Conservation (phyloP, 2,888 invertebrate genomes). For the Cheilosia scutellata region DNA sequence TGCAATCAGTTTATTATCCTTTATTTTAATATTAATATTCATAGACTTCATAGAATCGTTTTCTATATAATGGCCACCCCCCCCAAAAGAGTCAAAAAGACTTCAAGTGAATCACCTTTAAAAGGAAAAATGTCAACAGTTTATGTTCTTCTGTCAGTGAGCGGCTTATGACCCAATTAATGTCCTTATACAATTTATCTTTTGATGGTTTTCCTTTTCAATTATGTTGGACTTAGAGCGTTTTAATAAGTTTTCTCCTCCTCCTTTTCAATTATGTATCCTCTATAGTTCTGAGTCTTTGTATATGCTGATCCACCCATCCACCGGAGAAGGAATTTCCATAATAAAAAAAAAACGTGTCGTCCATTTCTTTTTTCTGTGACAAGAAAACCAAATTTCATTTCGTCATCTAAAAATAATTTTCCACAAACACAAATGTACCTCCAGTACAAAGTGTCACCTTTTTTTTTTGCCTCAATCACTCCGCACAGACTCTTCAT, state of each 20-base stretch:
- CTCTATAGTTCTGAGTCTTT: background rate
- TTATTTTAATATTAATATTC: no score
- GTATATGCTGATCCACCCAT: background rate
- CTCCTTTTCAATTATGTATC: slow-evolving; percentile 44
- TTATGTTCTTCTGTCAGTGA: background rate
- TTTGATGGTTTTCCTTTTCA: slow-evolving; percentile 9
- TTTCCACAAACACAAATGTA: slow-evolving; percentile 23
- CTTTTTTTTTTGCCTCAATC: slow-evolving; percentile 19
- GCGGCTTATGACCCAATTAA: slow-evolving; percentile 38
- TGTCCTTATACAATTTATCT: slow-evolving; percentile 33
- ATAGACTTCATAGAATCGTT: background rate
- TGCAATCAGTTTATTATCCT: no score
- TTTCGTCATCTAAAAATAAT: slow-evolving; percentile 21
- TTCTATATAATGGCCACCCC: background rate
- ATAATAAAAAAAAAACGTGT: slow-evolving; percentile 10
- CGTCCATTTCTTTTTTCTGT: background rate
- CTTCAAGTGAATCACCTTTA: background rate
- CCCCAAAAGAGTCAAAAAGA: background rate
- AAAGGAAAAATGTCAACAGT: background rate
- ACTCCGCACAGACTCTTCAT: no score
- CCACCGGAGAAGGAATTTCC: slow-evolving; percentile 32
- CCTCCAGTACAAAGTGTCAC: slow-evolving; percentile 25
- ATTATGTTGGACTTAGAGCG: background rate
- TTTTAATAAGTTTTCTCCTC: background rate
- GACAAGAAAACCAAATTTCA: slow-evolving; percentile 17